phyloP scores from a whole-genome alignment of 2,888 invertebrate species.

The Sipha maydis region DNA sequence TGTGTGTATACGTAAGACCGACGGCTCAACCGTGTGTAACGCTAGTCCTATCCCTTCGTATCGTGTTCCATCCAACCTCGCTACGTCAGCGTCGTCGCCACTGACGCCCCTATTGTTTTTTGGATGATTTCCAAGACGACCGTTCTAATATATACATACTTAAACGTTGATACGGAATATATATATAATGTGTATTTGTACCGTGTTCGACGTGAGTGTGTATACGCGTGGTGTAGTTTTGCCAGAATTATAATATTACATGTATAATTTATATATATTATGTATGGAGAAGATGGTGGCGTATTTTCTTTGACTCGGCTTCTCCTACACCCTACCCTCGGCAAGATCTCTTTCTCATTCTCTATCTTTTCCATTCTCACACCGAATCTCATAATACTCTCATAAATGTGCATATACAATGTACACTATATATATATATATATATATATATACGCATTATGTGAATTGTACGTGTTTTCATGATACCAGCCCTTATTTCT shows the following conservation, averaged over 20 bases:
- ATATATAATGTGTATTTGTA: background rate
- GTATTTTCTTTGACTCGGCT: background rate
- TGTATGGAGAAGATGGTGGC: background rate
- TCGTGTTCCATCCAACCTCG: background rate
- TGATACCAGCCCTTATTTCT: background rate
- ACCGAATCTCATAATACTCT: background rate
- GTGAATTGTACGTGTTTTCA: background rate
- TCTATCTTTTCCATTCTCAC: no score
- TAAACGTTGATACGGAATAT: background rate
- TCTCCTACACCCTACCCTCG: background rate
- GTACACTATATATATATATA: background rate
- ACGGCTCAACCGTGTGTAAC: no score
- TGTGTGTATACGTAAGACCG: background rate
- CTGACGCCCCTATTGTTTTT: conserved; percentile 18
- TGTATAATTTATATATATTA: background rate
- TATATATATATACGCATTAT: background rate
- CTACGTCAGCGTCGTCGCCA: background rate
- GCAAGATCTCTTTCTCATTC: no score
- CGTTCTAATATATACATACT: background rate
- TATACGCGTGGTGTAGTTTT: background rate
- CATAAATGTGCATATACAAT: background rate
- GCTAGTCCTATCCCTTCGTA: background rate
- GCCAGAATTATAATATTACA: background rate
- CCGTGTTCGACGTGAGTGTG: background rate
- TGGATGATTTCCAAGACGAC: conserved; percentile 31